phyloP scores from a whole-genome alignment of 2,113 vertebrate species.

The Oceanites oceanicus region DNA sequence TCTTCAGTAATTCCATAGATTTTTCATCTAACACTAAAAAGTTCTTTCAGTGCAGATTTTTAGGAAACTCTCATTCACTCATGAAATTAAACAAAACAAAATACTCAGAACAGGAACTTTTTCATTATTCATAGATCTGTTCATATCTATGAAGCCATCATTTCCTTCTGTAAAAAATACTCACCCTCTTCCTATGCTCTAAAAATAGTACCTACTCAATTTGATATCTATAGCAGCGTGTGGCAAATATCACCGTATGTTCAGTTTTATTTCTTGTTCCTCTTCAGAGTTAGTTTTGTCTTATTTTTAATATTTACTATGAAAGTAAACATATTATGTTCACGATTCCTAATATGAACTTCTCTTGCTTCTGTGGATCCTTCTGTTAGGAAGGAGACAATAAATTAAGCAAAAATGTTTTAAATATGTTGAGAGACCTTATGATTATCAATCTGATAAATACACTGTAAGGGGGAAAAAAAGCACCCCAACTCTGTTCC shows the following conservation, averaged over 20 bases:
- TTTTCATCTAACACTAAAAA: neutral
- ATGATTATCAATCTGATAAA: neutral
- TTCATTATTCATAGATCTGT: conserved; percentile 32
- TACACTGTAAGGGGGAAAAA: neutral
- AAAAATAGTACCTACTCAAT: conserved; percentile 43
- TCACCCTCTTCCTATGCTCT: conserved; percentile 42
- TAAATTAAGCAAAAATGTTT: neutral
- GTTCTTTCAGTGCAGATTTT: neutral
- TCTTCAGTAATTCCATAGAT: neutral
- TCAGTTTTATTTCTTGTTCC: neutral
- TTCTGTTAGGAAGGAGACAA: neutral
- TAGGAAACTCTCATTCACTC: conserved; percentile 21
- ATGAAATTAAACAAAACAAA: neutral
- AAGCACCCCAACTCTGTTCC: neutral
- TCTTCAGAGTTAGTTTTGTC: neutral
- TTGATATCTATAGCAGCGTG: neutral
- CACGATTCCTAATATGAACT: neutral
- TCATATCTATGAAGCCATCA: conserved; percentile 32
- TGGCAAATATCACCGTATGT: neutral
- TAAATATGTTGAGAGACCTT: neutral
- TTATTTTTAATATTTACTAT: neutral
- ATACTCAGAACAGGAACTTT: conserved; percentile 4
- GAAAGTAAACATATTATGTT: neutral
- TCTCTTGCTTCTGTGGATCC: neutral
- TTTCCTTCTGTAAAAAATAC: conserved; percentile 53